Evolutionary conservation across 2,797 vertebrate species (phyloP).

Genomic region (Sorex maritimensis): DNA sequence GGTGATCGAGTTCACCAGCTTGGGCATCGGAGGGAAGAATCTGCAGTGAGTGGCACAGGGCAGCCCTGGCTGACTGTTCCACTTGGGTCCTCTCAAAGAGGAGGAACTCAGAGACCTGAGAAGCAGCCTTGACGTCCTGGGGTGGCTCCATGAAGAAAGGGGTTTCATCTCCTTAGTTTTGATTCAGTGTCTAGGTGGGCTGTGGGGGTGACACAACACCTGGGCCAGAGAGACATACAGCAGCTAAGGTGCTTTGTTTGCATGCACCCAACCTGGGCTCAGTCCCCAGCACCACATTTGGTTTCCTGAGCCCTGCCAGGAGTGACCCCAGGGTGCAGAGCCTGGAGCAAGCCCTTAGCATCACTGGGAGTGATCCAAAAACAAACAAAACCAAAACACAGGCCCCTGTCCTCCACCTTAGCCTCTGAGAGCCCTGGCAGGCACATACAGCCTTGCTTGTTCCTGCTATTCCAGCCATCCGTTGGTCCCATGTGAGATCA

Average conservation of each 20-base stretch:
- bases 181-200: background rate
- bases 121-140: background rate
- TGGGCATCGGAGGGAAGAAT: constrained; percentile 90
- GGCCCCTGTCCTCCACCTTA: background rate
- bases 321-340: too few species aligned
- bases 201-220: too few species aligned
- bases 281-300: too few species aligned
- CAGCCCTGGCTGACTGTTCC: background rate
- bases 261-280: too few species aligned
- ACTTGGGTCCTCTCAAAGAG: background rate
- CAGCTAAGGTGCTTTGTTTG: too few species aligned
- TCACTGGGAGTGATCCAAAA: background rate
- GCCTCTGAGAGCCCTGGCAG: background rate
- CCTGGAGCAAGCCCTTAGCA: too few species aligned
- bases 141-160: background rate
- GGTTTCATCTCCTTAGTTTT: constrained; percentile 30
- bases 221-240: too few species aligned
- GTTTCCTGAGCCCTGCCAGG: too few species aligned
- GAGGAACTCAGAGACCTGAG: background rate
- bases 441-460: background rate
- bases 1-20: constrained; percentile 92
- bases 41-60: constrained; percentile 88
- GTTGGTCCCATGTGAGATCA: background rate
- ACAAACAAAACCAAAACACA: too few species aligned
- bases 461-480: background rate